Percentiles rank a stretch among this genome's conserved stretches.
Evolutionary conservation across 2,797 vertebrate species (phyloP).

Genomic region (Anguilla anguilla): DNA sequence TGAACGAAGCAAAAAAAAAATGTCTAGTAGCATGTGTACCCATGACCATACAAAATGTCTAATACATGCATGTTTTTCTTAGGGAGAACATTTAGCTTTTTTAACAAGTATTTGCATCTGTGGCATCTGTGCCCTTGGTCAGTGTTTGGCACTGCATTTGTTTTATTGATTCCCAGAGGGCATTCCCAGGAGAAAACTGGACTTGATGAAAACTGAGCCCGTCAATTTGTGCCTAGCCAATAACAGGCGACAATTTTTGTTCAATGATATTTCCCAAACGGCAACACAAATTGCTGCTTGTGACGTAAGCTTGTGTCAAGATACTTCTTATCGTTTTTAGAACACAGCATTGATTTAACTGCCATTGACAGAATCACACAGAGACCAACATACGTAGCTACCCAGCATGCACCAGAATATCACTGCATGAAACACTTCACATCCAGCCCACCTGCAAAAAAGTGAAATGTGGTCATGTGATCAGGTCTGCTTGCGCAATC

Average conservation of each 20-base stretch:
- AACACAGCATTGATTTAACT: neutral
- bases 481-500: neutral
- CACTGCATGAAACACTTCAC: neutral
- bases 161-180: neutral
- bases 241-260: neutral
- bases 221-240: neutral
- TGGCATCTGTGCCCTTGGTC: neutral
- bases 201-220: neutral
- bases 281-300: neutral
- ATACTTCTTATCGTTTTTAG: neutral
- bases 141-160: neutral
- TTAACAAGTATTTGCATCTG: neutral
- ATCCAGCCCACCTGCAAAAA: neutral
- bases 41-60: too few relatives aligned
- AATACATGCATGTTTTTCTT: too few relatives aligned
- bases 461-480: neutral
- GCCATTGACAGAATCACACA: neutral
- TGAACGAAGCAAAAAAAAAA: too few relatives aligned
- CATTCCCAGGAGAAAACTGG: neutral
- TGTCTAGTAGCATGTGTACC: too few relatives aligned
- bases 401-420: neutral
- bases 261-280: neutral
- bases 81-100: too few relatives aligned
- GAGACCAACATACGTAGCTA: neutral
- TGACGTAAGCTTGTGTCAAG: neutral